Evolutionary conservation across 2,888 invertebrate species (phyloP), one percentile per base, ranked within the genome.

Genomic region (Lagria hirta): DNA sequence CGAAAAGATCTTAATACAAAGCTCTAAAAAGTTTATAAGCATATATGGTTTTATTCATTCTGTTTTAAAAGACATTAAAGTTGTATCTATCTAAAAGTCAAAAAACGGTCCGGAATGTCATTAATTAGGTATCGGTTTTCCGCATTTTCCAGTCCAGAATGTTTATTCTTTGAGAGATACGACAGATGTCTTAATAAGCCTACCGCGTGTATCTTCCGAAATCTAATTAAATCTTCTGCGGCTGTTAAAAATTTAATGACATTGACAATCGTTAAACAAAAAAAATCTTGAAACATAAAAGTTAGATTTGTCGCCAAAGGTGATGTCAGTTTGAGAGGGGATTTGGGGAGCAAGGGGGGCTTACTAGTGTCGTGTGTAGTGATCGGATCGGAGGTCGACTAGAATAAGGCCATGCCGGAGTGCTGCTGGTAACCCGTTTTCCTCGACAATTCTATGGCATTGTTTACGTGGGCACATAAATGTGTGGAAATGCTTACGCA

Each of bases 381-480:
- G 65, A 67, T 66, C 63, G 61, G 60, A 66, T 64, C 65, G 68
- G 66, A 68, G 68, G 68, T 68, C 68, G 62, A 59, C 58, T 57
- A 60, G 65, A 68, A 68, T 68, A 69, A 69, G 69, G 69, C 68
- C 69, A 69, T 52, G 55, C 16, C 44, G 30, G 51, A 54, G 58
- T 55, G 62, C 60, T 61, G 58, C 60, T 65, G n/a, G n/a, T n/a
- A 67, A 69, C 68, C 67, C 65, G 69, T 68, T 68, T 68, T 68
- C 69, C 69, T 69, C 69, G 69, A 62, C 62, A 55, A 58, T 58
- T 58, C 60, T 58, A 56, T 57, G 58, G 64, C 64, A 69, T 69
- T 69, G 69, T 69, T 69, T 66, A 66, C 65, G 66, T 67, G 67
- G 64, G 65, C 64, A 54, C 52, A 58, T 52, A 50, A 54, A 56